phyloP scores from a whole-genome alignment of 2,113 vertebrate genomes.

The Erythrocebus patas region DNA sequence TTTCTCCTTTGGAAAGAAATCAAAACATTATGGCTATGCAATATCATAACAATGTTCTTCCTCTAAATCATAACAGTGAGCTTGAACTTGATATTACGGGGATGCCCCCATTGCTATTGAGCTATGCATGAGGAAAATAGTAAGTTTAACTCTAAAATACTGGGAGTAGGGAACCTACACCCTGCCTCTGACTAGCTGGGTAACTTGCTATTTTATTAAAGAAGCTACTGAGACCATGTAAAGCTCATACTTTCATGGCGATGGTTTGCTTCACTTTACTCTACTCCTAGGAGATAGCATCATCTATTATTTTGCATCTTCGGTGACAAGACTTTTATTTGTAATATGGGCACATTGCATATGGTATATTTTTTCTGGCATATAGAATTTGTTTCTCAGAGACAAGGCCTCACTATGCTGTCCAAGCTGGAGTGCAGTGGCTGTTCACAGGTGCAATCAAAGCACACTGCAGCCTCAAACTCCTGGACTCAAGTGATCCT shows the following conservation, averaged over 20 bases:
- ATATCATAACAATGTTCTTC: neutral
- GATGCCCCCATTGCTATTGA: neutral
- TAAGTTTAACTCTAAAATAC: slow-evolving; percentile 14
- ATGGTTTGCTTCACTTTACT: neutral
- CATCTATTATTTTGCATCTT: slow-evolving; percentile 36
- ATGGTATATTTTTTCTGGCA: neutral
- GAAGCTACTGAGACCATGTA: neutral
- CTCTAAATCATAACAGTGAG: neutral
- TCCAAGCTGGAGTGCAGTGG: neutral
- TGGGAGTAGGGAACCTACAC: neutral
- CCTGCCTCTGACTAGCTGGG: neutral
- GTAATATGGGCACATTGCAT: neutral
- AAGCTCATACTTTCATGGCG: neutral
- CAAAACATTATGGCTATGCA: neutral
- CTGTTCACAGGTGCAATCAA: neutral
- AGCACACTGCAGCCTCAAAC: neutral
- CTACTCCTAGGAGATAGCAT: neutral
- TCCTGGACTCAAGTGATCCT: neutral
- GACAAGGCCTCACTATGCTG: neutral
- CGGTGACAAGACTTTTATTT: slow-evolving; percentile 29
- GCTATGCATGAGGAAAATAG: neutral
- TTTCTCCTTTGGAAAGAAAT: neutral
- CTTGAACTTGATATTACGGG: neutral
- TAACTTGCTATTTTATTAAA: neutral
- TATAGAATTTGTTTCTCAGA: neutral